These are phyloP conservation scores for Tenthredo livida DNA, from an alignment of 2,888 invertebrate species.

Conservation along the genomic window DNA sequence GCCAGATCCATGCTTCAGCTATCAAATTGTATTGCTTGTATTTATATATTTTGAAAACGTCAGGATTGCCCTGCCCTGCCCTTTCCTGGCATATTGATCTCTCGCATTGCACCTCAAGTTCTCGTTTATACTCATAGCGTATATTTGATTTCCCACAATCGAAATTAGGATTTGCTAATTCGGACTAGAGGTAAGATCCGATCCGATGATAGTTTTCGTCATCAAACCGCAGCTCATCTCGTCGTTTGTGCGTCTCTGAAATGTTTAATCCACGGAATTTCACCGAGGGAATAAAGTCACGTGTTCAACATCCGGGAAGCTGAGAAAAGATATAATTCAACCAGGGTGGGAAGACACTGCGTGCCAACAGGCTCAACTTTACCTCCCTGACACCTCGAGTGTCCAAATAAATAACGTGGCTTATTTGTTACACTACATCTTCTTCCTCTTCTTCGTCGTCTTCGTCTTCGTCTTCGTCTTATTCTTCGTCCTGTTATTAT, in stretches of 20 bases:
- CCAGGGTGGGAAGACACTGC: slow-evolving; percentile 24
- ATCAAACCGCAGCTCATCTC: no score
- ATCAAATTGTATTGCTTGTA: slow-evolving; percentile 31
- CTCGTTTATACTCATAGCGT: background rate
- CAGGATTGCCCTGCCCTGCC: background rate
- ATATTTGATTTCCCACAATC: slow-evolving; percentile 27
- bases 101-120: background rate
- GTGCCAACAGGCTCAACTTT: slow-evolving; percentile 65
- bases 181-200: background rate
- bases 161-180: background rate
- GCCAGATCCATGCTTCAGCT: slow-evolving; percentile 19
- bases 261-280: background rate
- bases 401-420: slow-evolving; percentile 72
- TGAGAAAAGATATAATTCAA: slow-evolving; percentile 30
- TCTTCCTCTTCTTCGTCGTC: background rate
- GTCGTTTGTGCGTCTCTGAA: background rate
- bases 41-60: background rate
- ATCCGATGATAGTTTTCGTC: no score
- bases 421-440: slow-evolving; percentile 67
- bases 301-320: background rate
- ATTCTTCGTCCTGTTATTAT: no score
- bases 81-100: slow-evolving; percentile 7
- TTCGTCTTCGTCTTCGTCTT: background rate
- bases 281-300: slow-evolving; percentile 14
- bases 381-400: slow-evolving; percentile 69